Conservation (phyloP, 2,113 vertebrate species). For the Mesocricetus auratus region DNA sequence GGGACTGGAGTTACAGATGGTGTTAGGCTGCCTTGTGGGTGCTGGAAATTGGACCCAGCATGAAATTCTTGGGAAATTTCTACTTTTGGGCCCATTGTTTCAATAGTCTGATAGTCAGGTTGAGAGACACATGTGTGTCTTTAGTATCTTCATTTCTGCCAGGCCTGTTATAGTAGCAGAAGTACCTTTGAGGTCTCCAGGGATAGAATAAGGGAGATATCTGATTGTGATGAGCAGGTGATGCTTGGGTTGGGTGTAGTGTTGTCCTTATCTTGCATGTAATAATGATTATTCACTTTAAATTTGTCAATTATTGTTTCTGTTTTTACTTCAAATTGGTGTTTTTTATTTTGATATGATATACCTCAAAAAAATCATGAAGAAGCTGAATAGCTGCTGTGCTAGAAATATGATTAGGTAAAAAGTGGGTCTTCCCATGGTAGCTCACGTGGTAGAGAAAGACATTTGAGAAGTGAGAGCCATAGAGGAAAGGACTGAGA, state of each 20-base stretch:
- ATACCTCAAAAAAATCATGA: neutral
- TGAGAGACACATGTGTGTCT: neutral
- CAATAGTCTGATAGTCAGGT: neutral
- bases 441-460: neutral
- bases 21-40: neutral
- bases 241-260: neutral
- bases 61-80: neutral
- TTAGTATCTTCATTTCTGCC: neutral
- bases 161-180: neutral
- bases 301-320: neutral
- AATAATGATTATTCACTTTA: neutral
- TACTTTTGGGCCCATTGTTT: neutral
- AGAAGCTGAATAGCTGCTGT: neutral
- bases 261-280: neutral
- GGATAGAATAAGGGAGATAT: neutral
- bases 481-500: neutral
- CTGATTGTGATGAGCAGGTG: neutral
- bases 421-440: neutral
- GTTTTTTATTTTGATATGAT: conserved; percentile 25
- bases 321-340: neutral
- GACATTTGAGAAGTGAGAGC: neutral
- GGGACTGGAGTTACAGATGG: neutral
- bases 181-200: neutral
- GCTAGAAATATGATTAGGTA: neutral
- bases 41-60: neutral